Base-by-base conservation (phyloP, 1,140 invertebrate species). In the Amphibalanus amphitrite region DNA sequence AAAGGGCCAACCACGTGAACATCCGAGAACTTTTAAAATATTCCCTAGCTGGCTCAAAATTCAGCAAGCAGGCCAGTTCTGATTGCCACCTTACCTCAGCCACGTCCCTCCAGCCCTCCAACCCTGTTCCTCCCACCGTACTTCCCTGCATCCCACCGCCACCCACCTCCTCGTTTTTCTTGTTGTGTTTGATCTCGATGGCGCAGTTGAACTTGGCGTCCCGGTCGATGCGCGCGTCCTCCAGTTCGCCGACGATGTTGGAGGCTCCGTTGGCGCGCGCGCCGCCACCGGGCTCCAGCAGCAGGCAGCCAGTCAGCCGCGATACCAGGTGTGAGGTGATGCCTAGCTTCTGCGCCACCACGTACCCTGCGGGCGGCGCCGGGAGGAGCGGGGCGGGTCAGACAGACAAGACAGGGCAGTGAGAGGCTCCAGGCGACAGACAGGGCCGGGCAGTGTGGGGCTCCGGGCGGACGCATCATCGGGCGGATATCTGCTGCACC, bases 101-200 rank as follows among this genome's bases (percentile, higher is more conserved):
- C 17, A 38, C 38, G 6, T 8, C 38, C 38, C 38, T 38, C 69
- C 4, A 40, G 6, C 69, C 69, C 28, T 20, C 29, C 69, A 6
- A 6, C 30, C 30, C 28, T 20, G 6, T 20, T 15, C 20, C 30
- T 15, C 33, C 29, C 29, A 30, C 69, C 6, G 20, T 20, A 74
- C 70, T 64, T 17, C 6, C 38, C 38, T 8, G 38, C 38, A 38
- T 6, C 38, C 6, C 38, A 72, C 28, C 4, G 67, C 25, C 67
- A 72, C 75, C 77, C 76, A 89, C 88, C 81, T 89, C 85, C 78
- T 85, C 81, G 74, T 86, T 87, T 59, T 79, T 88, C 79, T 91
- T 93, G 70, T 89, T 92, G 76, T 90, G 93, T 79, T 97, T 98
- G 0, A 98, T 82, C 79, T 95, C 92, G 20, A 98, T 82, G 0